These are phyloP conservation scores for Mythimna ferrago DNA, from an alignment of 2,888 invertebrate genomes.

Conservation along the genomic window DNA sequence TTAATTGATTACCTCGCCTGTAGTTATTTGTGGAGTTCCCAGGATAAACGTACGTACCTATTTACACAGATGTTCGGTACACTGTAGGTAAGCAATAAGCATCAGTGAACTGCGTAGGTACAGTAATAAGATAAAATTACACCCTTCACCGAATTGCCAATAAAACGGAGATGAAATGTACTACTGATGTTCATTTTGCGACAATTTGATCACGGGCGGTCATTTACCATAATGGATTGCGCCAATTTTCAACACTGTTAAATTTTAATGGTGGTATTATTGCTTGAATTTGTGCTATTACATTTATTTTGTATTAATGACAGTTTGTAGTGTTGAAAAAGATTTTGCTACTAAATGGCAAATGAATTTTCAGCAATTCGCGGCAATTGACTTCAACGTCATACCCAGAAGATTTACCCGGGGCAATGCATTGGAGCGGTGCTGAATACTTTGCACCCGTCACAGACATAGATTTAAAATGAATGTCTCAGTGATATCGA, in stretches of 20 bases:
- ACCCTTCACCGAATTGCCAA: conserved; percentile 71
- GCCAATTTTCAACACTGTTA: conserved; percentile 73
- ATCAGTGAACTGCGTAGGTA: conserved; percentile 27
- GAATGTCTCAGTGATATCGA: conserved; percentile 18
- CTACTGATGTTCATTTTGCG: conserved; percentile 74
- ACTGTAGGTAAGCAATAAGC: conserved; percentile 35
- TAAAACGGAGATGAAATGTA: conserved; percentile 76
- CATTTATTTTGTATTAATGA: conserved; percentile 50
- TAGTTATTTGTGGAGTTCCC: conserved; percentile 46
- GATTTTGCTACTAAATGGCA: conserved; percentile 14
- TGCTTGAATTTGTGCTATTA: conserved; percentile 53
- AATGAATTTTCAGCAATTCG: conserved; percentile 21
- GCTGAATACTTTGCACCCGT: conserved; percentile 23
- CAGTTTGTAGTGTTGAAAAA: conserved; percentile 38
- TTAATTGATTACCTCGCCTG: conserved; percentile 52
- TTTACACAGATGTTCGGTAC: conserved; percentile 5
- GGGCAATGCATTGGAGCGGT: conserved; percentile 6
- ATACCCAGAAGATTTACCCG: conserved; percentile 28
- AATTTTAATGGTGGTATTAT: conserved; percentile 71
- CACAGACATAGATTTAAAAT: conserved; percentile 31
- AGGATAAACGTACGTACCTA: conserved; percentile 5
- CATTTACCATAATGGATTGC: conserved; percentile 77
- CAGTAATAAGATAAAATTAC: conserved; percentile 74
- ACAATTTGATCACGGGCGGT: conserved; percentile 74
- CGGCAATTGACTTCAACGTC: conserved; percentile 20